Base-by-base conservation (phyloP, 2,797 vertebrate species). In the Sitta carolinensis region DNA sequence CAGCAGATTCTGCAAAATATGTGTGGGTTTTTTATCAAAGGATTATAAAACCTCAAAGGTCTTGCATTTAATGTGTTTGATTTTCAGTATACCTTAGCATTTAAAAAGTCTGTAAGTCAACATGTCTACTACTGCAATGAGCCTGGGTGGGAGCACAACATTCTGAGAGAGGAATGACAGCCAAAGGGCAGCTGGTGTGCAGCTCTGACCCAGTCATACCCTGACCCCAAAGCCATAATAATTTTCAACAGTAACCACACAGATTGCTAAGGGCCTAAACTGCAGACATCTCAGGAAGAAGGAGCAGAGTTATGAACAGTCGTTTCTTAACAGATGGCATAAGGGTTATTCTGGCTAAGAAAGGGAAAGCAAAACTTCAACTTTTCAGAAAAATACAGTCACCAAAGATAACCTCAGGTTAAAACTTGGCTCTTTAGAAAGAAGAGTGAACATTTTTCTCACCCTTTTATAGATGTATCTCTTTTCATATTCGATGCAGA, bases 401-500 rank as follows among this genome's bases (percentile, higher is more conserved):
- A 80, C 19, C 34, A 70, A 78, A 82, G 48, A 62, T 11, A 87
- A n/a, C 4, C 5, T 52, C 26, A 23, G 7, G 21, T 62, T 83
- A 58, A 80, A 94, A 61, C 20, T 2, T 45, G 8, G 5, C 7
- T n/a, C 55, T 72, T 62, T 38, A 11, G 19, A 70, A 89, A 72
- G 51, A 72, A 64, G 25, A 79, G 8, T 10, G 5, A 32, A 4
- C 10, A 22, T 67, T 87, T 61, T 94, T 85, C 96, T 98, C 89
- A 98, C 98, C 58, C 3, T 19, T 92, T 25, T 55, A 52, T 97
- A 98, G 82, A 97, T 0, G 0, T 0, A 0, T 68, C 5, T 51
- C 16, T 0, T 3, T 0, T 3, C 0, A 48, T 11, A 68, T 0
- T 0, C 0, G 8, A 0, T 2, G 58, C 98, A 98, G 43, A 32